Conservation (phyloP, 2,888 invertebrate genomes). For the Ennomos quercinarius region DNA sequence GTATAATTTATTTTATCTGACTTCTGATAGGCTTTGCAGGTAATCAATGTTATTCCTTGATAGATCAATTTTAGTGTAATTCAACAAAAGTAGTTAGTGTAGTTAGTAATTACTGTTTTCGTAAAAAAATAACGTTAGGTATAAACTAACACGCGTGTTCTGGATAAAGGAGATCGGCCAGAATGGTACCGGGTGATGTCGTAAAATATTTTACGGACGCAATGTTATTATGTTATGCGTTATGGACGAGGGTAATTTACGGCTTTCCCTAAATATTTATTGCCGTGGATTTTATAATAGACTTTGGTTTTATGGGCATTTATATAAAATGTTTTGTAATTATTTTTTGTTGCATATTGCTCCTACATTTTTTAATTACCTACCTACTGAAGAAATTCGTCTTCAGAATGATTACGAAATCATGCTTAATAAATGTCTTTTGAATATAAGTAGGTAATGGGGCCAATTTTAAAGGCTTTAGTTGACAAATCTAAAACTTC, state of each 20-base stretch:
- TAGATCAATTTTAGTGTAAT: no score
- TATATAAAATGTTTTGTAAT: slow-evolving; percentile 29
- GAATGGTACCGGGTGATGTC: slow-evolving; percentile 60
- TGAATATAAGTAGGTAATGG: no score
- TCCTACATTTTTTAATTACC: no score
- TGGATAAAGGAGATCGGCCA: slow-evolving; percentile 53
- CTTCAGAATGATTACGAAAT: no score
- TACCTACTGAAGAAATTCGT: no score
- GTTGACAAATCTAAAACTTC: no score
- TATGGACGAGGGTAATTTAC: slow-evolving; percentile 65
- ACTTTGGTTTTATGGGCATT: slow-evolving; percentile 30
- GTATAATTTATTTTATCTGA: slow-evolving; percentile 28
- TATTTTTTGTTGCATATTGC: no score
- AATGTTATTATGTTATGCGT: slow-evolving; percentile 67
- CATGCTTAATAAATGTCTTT: no score
- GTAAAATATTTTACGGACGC: slow-evolving; percentile 73
- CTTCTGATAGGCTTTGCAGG: slow-evolving; percentile 32
- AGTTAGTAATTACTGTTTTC: no score
- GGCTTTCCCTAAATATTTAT: slow-evolving; percentile 67
- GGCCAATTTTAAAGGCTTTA: no score
- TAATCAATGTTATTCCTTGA: not conserved
- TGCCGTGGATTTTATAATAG: slow-evolving; percentile 37
- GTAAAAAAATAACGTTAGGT: no score
- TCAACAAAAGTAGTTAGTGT: no score
- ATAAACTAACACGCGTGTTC: slow-evolving; percentile 47